Percentiles rank a stretch among this genome's conserved stretches.
These are phyloP conservation scores for Psittacara wagleri DNA, from an alignment of 2,113 vertebrate genomes.

Conservation along the genomic window DNA sequence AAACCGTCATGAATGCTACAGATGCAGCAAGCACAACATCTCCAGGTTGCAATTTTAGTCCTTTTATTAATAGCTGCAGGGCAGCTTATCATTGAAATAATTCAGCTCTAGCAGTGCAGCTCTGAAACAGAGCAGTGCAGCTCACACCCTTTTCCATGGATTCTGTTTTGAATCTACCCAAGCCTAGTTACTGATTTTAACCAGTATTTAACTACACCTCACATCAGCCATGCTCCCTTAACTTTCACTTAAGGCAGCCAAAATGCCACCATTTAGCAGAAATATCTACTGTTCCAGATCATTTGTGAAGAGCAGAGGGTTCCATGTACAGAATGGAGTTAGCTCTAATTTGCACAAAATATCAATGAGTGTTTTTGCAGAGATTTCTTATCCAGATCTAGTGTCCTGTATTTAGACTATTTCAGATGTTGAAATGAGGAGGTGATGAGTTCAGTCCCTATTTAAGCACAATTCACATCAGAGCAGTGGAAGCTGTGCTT, in stretches of 20 bases:
- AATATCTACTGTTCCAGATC: background rate
- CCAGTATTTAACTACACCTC: background rate
- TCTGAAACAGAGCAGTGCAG: background rate
- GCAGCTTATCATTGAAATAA: background rate
- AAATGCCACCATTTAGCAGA: background rate
- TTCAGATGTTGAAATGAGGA: background rate
- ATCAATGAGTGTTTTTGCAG: background rate
- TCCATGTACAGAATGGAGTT: background rate
- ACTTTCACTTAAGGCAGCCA: background rate
- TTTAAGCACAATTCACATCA: background rate
- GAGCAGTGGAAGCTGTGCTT: background rate
- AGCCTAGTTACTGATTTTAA: background rate
- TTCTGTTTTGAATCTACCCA: background rate
- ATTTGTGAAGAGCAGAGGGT: background rate
- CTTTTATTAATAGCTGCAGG: background rate
- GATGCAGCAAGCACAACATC: background rate
- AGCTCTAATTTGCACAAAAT: background rate
- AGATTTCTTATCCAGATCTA: background rate
- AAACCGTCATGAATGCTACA: background rate
- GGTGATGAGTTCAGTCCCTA: background rate
- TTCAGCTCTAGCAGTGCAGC: background rate
- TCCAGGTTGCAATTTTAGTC: background rate
- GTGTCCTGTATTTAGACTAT: background rate
- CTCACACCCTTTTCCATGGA: background rate
- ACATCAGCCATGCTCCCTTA: background rate